Percentiles rank a stretch among this genome's conserved stretches.
Conservation (phyloP, 2,797 vertebrate genomes). For the Pseudochirops cupreus region DNA sequence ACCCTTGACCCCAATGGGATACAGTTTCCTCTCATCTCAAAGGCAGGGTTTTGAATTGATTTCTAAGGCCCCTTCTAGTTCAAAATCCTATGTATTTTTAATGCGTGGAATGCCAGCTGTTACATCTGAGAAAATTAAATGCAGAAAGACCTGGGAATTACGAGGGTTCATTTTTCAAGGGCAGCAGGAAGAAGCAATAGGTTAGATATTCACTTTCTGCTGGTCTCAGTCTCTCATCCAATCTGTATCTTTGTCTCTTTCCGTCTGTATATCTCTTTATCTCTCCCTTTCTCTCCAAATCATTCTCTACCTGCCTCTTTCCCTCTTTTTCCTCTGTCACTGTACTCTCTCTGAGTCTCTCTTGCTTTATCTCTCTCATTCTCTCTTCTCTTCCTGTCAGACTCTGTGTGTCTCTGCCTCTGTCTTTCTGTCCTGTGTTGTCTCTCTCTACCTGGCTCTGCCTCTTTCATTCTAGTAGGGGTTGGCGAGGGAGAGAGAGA, state of each 20-base stretch:
- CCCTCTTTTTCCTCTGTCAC: background rate
- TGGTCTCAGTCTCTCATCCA: background rate
- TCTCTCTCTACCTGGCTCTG: background rate
- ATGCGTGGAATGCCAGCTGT: conserved; percentile 32
- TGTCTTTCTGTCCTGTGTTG: background rate
- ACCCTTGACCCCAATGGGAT: background rate
- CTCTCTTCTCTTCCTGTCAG: background rate
- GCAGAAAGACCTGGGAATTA: background rate
- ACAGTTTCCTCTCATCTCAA: background rate
- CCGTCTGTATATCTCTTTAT: background rate
- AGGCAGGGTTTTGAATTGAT: background rate
- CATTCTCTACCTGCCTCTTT: background rate
- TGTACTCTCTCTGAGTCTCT: background rate
- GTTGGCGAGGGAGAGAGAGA: background rate
- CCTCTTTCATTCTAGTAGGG: background rate
- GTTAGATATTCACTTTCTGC: background rate
- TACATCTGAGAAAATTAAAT: conserved; percentile 35
- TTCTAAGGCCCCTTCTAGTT: background rate
- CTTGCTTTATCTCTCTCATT: background rate
- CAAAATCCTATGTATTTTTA: background rate
- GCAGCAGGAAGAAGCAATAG: conserved; percentile 7
- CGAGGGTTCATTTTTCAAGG: conserved; percentile 39
- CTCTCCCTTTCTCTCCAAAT: background rate
- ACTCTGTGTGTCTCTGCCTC: background rate
- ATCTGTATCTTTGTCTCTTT: background rate